Percentiles rank a stretch among this genome's conserved stretches.
phyloP scores from a whole-genome alignment of 2,797 vertebrate species.

The Nannoperca obscura region DNA sequence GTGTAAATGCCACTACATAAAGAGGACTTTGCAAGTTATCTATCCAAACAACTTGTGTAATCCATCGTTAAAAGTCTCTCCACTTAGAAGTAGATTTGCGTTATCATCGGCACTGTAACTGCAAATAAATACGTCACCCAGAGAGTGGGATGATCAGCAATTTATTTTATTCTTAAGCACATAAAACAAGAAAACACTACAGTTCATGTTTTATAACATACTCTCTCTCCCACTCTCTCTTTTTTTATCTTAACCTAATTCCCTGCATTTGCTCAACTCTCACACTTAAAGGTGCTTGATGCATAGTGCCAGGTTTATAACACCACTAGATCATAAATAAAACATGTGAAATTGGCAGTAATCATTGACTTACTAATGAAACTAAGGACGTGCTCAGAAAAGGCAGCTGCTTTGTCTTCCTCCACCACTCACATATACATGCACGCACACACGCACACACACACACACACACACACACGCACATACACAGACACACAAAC shows the following conservation, averaged over 20 bases:
- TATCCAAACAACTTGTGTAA: constrained; percentile 8
- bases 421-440: constrained; percentile 18
- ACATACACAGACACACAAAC: constrained; percentile 17
- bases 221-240: neutral
- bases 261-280: constrained; percentile 36
- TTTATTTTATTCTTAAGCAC: constrained; percentile 64
- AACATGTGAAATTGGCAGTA: constrained; percentile 61
- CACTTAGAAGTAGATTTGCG: neutral
- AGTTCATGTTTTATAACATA: constrained; percentile 48
- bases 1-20: constrained; percentile 22
- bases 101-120: constrained; percentile 9
- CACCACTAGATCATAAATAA: constrained; percentile 46
- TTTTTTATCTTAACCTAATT: neutral
- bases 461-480: constrained; percentile 27
- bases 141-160: constrained; percentile 30
- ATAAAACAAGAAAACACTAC: constrained; percentile 64
- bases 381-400: constrained; percentile 2
- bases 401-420: constrained; percentile 26
- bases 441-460: constrained; percentile 1
- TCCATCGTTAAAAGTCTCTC: constrained; percentile 10
- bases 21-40: constrained; percentile 9
- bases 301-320: constrained; percentile 44
- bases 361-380: constrained; percentile 24
- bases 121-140: constrained; percentile 26
- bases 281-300: constrained; percentile 52